Percentiles rank a stretch among this genome's conserved stretches.
phyloP scores from a whole-genome alignment of 2,113 vertebrate genomes.

The Cyprichromis sp. region DNA sequence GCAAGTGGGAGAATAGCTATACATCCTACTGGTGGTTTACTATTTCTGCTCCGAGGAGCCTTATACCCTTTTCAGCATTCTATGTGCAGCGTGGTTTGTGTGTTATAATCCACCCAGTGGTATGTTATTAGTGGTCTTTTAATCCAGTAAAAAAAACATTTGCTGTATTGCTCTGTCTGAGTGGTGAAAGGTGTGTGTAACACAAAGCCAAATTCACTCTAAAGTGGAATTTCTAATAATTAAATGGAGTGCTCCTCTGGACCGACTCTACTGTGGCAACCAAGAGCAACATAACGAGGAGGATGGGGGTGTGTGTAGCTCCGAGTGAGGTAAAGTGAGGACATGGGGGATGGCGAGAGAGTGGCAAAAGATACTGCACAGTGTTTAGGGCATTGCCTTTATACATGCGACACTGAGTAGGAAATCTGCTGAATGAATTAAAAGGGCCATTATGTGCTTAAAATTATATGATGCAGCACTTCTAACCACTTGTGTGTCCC shows the following conservation, averaged over 20 bases:
- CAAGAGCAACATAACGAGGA: not conserved
- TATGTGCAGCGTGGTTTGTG: not conserved
- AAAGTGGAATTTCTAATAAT: constrained; percentile 26
- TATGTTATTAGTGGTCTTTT: constrained; percentile 1
- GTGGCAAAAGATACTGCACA: not conserved
- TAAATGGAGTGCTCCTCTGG: constrained; percentile 35
- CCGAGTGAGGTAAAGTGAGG: constrained; percentile 11
- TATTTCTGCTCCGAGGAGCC: not conserved
- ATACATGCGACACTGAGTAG: not conserved
- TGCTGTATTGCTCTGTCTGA: constrained; percentile 10
- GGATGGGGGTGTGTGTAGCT: not conserved
- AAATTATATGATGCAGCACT: not conserved
- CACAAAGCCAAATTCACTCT: constrained; percentile 7
- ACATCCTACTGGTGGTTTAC: not conserved
- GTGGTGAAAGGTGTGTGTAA: not conserved
- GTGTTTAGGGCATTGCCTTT: not conserved
- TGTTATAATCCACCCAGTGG: not conserved
- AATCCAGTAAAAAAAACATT: constrained; percentile 40
- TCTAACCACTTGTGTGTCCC: not conserved
- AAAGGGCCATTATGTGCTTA: not conserved
- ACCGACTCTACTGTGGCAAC: not conserved
- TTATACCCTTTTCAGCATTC: not conserved
- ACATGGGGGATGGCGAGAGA: not conserved
- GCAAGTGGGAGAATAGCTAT: not conserved
- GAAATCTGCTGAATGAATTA: not conserved